Evolutionary conservation across 2,888 invertebrate species (phyloP).

Genomic region (Drosophila birchii): DNA sequence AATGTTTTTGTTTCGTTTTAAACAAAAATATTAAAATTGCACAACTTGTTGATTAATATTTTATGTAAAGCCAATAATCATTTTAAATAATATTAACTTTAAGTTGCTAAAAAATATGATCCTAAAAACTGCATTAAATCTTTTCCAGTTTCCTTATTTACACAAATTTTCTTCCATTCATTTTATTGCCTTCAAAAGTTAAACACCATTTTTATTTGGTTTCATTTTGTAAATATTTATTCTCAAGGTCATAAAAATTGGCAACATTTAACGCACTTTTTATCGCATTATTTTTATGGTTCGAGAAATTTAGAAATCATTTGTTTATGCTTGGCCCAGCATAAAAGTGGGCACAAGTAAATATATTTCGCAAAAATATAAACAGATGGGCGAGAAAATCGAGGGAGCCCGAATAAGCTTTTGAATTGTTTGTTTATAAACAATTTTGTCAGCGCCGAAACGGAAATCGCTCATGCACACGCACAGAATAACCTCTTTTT

Average conservation of each 20-base stretch:
- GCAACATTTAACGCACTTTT: conserved; percentile 7
- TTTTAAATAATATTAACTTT: too few relatives aligned
- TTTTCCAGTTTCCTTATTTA: background rate
- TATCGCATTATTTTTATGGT: conserved; percentile 19
- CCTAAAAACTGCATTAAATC: background rate
- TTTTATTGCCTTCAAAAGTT: background rate
- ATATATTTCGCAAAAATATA: conserved; percentile 20
- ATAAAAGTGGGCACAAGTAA: conserved; percentile 24
- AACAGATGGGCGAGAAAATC: conserved; percentile 15
- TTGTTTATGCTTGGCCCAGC: conserved; percentile 3
- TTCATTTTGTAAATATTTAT: background rate
- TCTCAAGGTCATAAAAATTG: conserved; percentile 16
- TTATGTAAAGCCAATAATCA: background rate
- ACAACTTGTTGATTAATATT: too few relatives aligned
- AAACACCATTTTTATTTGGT: background rate
- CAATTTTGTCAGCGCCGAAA: conserved; percentile 27
- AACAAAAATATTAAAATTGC: background rate
- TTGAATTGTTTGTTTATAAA: conserved; percentile 45
- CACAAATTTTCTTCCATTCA: background rate
- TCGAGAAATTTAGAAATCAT: conserved; percentile 9
- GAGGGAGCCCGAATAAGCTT: background rate
- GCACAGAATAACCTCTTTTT: background rate
- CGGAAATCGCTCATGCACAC: conserved; percentile 42
- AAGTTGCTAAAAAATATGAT: background rate
- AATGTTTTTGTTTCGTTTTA: background rate